Evolutionary conservation across 2,797 vertebrate species (phyloP).

Genomic region (Falco cherrug): DNA sequence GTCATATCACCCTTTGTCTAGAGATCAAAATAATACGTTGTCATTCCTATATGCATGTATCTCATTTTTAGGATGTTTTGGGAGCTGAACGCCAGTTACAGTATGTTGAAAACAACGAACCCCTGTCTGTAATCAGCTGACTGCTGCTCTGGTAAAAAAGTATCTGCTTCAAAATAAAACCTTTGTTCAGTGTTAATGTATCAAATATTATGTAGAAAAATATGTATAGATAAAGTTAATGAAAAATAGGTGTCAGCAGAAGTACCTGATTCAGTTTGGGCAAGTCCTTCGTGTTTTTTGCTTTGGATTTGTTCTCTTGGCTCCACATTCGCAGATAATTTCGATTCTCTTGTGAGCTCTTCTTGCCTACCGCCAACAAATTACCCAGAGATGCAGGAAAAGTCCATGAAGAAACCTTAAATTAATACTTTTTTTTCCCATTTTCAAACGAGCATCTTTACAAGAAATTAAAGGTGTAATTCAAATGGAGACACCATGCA

Average conservation of each 20-base stretch:
- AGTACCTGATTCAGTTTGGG: slow-evolving; percentile 93
- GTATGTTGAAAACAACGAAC: neutral
- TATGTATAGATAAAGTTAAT: too few species aligned
- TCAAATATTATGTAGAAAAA: neutral
- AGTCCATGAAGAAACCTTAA: neutral
- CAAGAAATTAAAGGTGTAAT: neutral
- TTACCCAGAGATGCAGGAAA: slow-evolving; percentile 15
- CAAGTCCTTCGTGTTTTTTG: slow-evolving; percentile 87
- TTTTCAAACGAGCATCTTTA: neutral
- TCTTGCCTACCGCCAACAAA: slow-evolving; percentile 79
- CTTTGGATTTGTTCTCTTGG: slow-evolving; percentile 87
- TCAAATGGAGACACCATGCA: neutral
- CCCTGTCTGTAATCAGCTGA: neutral
- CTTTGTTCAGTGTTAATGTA: neutral
- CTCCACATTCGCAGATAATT: slow-evolving; percentile 93
- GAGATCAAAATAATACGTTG: neutral
- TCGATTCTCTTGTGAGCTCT: slow-evolving; percentile 89
- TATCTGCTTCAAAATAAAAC: neutral
- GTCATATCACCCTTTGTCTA: neutral
- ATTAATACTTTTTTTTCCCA: neutral
- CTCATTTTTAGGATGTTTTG: neutral
- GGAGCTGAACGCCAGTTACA: neutral
- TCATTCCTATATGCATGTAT: fast-evolving
- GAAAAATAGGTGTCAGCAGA: neutral
- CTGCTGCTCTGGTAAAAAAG: neutral